Base-by-base conservation (phyloP, 2,113 vertebrate genomes). In the Todiramphus chloris region DNA sequence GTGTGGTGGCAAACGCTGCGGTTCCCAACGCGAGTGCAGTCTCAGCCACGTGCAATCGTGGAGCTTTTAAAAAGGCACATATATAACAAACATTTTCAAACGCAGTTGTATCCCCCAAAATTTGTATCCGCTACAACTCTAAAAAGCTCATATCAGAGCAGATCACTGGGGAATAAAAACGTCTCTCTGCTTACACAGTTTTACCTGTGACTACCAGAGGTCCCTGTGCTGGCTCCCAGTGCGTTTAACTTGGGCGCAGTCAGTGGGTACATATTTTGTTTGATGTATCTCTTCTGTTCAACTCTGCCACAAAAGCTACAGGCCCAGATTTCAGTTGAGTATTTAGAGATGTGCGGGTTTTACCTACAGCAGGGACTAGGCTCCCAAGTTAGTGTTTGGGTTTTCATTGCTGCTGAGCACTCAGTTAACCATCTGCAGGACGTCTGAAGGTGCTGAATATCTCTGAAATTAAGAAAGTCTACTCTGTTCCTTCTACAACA, bases 171-270 rank as follows among this genome's bases (percentile, higher is more conserved):
- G 37, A 44, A 20, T 28, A 30, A 44, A 64, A 79, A 16, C 33
- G 35, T 35, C 10, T 30, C 1, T 4, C 78, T 85, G 68, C 79
- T 62, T 2, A 9, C 0, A 0, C 33, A 24, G 51, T 37, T 78
- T 35, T 16, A 56, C 66, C 33, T 67, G 48, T 27, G 30, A 0
- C 67, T 69, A 0, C 73, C 11, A 7, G 3, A 60, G 15, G 72
- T 31, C 58, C 90, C 59, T 1, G 0, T 31, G 78, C 15, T 66
- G 72, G 27, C 28, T 63, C 55, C 50, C 30, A 3, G 37, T 41
- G 41, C 43, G 2, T 39, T 7, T 51, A 43, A n/a, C 67, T 27
- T 12, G 53, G 63, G 53, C 43, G 67, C 89, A 73, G 16, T 30
- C 30, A 8, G 16, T 13, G 43, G 25, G 35, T 14, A 7, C 33